A percentile compares a stretch with the other conserved stretches of the same genome.
Evolutionary conservation across 1,140 invertebrate genomes (phyloP).

Genomic region (Lordiphosa mommai): DNA sequence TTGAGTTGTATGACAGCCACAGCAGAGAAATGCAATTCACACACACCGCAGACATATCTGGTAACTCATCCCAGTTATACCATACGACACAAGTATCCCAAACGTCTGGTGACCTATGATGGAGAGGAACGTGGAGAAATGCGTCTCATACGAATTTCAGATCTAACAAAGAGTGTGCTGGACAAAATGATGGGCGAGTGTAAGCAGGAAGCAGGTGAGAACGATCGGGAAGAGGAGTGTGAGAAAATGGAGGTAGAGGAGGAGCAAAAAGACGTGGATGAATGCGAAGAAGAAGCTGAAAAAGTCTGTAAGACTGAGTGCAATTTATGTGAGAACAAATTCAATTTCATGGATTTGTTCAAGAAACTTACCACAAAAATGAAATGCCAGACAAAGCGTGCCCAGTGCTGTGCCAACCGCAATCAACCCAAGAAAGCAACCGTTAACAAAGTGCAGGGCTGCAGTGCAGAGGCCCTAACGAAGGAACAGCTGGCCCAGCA

Average conservation of each 20-base stretch:
- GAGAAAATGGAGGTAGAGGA: too few species aligned
- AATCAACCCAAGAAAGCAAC: neutral
- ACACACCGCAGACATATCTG: neutral
- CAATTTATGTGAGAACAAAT: too few species aligned
- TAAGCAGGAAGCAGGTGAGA: neutral
- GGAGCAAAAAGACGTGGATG: neutral
- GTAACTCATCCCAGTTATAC: conserved; percentile 19
- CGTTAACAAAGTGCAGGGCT: neutral
- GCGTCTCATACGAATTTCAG: conserved; percentile 31
- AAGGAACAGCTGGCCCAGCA: neutral
- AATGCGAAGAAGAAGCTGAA: neutral
- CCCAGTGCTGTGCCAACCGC: neutral
- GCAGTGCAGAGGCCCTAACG: neutral
- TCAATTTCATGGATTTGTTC: too few species aligned
- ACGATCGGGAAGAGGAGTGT: neutral
- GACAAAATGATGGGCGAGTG: neutral
- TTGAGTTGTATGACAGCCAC: neutral
- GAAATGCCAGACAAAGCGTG: neutral
- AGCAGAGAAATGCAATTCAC: too few species aligned
- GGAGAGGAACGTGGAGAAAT: conserved; percentile 29
- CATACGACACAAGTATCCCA: conserved; percentile 41
- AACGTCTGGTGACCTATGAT: conserved; percentile 47
- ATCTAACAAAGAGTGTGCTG: conserved; percentile 6
- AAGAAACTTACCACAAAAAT: neutral
- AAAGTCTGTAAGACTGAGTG: neutral